These are phyloP conservation scores for Bos indicus DNA, from an alignment of 2,113 vertebrate species.

Conservation along the genomic window DNA sequence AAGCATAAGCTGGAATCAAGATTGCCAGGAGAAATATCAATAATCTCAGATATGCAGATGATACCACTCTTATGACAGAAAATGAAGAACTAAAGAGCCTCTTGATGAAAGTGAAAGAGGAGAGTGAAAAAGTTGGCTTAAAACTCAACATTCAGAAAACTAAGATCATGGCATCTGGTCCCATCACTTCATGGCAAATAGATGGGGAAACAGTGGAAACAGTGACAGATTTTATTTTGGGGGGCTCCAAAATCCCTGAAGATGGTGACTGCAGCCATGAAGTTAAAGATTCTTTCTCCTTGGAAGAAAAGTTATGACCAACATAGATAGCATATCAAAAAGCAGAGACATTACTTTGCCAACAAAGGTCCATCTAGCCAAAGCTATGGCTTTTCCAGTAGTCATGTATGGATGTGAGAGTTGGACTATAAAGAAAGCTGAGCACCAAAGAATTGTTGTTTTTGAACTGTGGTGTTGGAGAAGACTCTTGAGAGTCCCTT, in stretches of 20 bases:
- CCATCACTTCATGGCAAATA: neutral
- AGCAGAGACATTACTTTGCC: neutral
- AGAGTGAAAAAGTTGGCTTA: neutral
- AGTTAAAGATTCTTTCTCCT: neutral
- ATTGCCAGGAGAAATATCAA: neutral
- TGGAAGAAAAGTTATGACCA: neutral
- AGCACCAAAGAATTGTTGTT: neutral
- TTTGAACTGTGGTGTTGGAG: neutral
- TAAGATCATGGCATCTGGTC: neutral
- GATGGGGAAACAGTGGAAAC: neutral
- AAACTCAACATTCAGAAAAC: neutral
- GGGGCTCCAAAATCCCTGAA: neutral
- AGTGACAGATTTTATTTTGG: neutral
- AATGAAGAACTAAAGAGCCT: neutral
- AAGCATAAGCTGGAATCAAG: neutral
- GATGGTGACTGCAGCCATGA: neutral
- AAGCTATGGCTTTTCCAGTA: neutral
- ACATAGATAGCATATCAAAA: neutral
- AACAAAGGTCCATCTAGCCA: neutral
- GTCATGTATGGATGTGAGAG: neutral
- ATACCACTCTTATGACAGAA: neutral
- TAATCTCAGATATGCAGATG: neutral
- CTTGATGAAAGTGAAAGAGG: neutral
- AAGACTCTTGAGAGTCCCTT: neutral
- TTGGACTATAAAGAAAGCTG: neutral